These are phyloP conservation scores for Lycorma delicatula DNA, from an alignment of 1,140 invertebrate species.

Conservation along the genomic window DNA sequence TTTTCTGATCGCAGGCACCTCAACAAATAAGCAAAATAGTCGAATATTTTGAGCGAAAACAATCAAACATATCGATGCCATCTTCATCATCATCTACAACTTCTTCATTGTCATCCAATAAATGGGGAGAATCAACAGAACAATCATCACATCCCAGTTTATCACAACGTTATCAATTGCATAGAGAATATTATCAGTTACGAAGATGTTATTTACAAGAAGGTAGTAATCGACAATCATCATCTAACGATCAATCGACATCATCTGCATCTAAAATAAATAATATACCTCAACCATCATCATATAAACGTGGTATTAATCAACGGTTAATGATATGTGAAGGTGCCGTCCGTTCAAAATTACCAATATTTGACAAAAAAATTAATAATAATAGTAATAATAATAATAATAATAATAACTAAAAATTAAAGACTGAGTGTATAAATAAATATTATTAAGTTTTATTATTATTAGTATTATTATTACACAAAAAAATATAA, in stretches of 20 bases:
- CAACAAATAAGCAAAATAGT: slow-evolving; percentile 75
- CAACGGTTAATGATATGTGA: slow-evolving; percentile 63
- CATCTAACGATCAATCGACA: not conserved
- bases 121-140: too few relatives aligned
- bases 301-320: slow-evolving; percentile 20
- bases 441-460: too few relatives aligned
- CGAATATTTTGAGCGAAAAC: slow-evolving; percentile 77
- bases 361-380: slow-evolving; percentile 77
- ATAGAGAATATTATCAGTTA: slow-evolving; percentile 25
- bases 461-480: too few relatives aligned
- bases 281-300: not conserved
- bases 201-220: slow-evolving; percentile 24
- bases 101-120: too few relatives aligned
- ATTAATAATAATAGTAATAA: too few relatives aligned
- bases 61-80: slow-evolving; percentile 28
- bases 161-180: slow-evolving; percentile 21
- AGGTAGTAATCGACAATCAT: not conserved
- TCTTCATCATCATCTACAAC: slow-evolving; percentile 35
- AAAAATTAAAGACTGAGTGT: too few relatives aligned
- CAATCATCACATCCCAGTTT: too few relatives aligned
- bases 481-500: too few relatives aligned
- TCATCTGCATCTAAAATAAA: too few relatives aligned
- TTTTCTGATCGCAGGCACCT: slow-evolving; percentile 28
- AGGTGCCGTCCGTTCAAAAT: slow-evolving; percentile 71
- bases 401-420: too few relatives aligned